Base-by-base conservation (phyloP, 2,888 invertebrate species). In the Noctua fimbriata region DNA sequence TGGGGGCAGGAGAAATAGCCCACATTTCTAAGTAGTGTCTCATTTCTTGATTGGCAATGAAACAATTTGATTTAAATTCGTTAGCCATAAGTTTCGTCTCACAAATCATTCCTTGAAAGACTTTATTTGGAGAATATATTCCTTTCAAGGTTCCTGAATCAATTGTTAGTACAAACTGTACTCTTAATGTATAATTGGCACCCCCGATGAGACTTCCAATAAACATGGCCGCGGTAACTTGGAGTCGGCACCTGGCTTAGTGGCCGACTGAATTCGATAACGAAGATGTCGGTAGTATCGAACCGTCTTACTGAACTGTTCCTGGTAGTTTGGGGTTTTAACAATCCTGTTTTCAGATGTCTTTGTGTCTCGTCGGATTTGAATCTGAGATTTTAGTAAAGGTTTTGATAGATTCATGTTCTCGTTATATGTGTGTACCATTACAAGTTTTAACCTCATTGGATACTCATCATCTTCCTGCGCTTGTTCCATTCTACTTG, bases 201-300 rank as follows among this genome's bases (percentile, higher is more conserved):
- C 10, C 28, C 3, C 63, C n/a, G 60, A 67, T 65, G 24, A 73
- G 55, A 66, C 21, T 44, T 28, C 49, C n/a, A 70, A 78, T 72
- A 82, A 73, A 65, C 67, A 77, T 49, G 49, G 67, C 49, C 16
- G 44, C 73, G 16, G 14, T 52, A 47, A 47, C 70, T 67, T 70
- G 72, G 63, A 75, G 65, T 65, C 58, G 21, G 41, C 60, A 72
- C 83, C 78, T 83, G 84, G 60, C 66, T 63, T 75, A 74, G 65
- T 77, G 71, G 47, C 67, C 71, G 58, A 82, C 44, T 52, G 47
- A 69, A 41, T 47, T 72, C 58, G 32, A 73, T 69, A 72, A 44
- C 83, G 44, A 69, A 52, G 41, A 47, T 65, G 52, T 58, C 67
- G 28, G 10, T 66, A 16, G 28, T 63, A 55, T 72, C 49, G 58